phyloP scores from a whole-genome alignment of 2,113 vertebrate genomes.

The Astatoreochromis straeleni region DNA sequence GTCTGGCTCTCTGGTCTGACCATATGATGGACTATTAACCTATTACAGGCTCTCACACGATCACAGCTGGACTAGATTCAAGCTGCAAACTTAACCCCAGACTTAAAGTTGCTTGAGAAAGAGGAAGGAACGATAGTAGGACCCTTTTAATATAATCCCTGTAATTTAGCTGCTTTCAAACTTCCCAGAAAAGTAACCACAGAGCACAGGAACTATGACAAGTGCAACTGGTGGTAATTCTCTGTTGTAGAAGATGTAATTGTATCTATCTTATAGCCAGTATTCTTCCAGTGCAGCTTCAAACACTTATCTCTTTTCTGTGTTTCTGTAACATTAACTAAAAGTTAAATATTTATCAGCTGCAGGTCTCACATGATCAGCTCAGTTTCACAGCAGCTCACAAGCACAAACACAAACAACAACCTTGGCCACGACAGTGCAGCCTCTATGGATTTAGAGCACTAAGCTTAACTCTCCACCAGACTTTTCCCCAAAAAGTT shows the following conservation, averaged over 20 bases:
- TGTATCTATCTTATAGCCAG: neutral
- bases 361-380: neutral
- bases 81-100: neutral
- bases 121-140: fast-evolving
- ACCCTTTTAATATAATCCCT: neutral
- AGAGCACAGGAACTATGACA: neutral
- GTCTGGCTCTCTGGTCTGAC: neutral
- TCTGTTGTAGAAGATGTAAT: neutral
- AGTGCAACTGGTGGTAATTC: neutral
- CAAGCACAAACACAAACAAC: neutral
- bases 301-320: neutral
- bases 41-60: neutral
- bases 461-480: neutral
- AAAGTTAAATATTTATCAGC: neutral
- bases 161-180: neutral
- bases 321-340: neutral
- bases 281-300: neutral
- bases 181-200: neutral
- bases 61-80: neutral
- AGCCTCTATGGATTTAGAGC: neutral
- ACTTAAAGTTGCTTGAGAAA: neutral
- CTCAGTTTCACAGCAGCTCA: neutral
- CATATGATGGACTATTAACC: neutral
- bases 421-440: neutral
- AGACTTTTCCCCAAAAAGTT: neutral